Evolutionary conservation across 2,888 invertebrate genomes (phyloP).

Genomic region (Scrobipalpa atriplicella): DNA sequence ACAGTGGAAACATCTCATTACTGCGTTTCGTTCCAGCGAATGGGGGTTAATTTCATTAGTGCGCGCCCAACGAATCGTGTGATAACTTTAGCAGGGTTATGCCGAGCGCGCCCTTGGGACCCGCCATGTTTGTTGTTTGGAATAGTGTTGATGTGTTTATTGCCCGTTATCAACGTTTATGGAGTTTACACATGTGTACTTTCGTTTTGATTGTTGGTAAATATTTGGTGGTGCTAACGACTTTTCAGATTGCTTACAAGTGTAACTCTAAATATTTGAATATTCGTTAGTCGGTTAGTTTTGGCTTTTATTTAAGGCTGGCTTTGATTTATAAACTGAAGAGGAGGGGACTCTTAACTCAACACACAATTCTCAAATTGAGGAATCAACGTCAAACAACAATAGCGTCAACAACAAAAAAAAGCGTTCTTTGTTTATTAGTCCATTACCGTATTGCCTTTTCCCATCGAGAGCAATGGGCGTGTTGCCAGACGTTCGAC

Average conservation of each 20-base stretch:
- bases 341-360: not conserved
- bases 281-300: no score
- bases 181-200: not conserved
- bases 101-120: slow-evolving; percentile 69
- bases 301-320: no score
- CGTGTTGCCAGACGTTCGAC: slow-evolving; percentile 30
- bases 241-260: not conserved
- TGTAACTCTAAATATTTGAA: no score
- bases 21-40: slow-evolving; percentile 55
- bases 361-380: slow-evolving; percentile 7
- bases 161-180: slow-evolving; percentile 30
- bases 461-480: slow-evolving; percentile 30
- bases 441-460: slow-evolving; percentile 41
- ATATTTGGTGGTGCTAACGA: not conserved
- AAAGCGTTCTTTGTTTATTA: slow-evolving; percentile 16
- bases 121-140: slow-evolving; percentile 50
- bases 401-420: slow-evolving; percentile 5
- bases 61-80: slow-evolving; percentile 79
- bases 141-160: slow-evolving; percentile 59
- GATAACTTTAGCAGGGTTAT: slow-evolving; percentile 79
- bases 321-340: not conserved
- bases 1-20: slow-evolving; percentile 49
- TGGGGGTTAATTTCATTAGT: slow-evolving; percentile 80
- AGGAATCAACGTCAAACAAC: slow-evolving; percentile 9
- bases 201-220: slow-evolving; percentile 11